Percentiles rank a stretch among this genome's conserved stretches.
Conservation (phyloP, 2,113 vertebrate species). For the Dasyurus viverrinus region DNA sequence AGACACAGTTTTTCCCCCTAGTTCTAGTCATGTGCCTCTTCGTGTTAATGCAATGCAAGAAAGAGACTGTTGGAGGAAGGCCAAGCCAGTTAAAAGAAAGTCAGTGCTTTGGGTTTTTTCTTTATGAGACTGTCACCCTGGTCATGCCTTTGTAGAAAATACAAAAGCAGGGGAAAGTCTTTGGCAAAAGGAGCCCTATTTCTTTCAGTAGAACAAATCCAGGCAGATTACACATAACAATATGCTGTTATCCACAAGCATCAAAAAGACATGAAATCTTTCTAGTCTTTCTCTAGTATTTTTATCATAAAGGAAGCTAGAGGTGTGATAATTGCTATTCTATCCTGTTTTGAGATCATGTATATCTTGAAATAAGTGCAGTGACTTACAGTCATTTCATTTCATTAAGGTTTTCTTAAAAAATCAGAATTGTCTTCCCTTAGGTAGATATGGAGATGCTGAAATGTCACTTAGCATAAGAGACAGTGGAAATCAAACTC, state of each 20-base stretch:
- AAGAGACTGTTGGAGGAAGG: conserved; percentile 1
- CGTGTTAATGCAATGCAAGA: background rate
- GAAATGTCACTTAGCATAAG: conserved; percentile 31
- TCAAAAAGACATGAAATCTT: background rate
- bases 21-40: conserved; percentile 9
- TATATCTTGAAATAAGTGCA: conserved; percentile 14
- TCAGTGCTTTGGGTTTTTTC: conserved; percentile 44
- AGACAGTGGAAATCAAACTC: conserved; percentile 33
- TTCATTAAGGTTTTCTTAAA: conserved; percentile 17
- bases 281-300: background rate
- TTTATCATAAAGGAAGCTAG: conserved; percentile 4
- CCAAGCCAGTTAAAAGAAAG: background rate
- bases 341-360: background rate
- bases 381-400: conserved; percentile 50
- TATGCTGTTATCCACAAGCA: conserved; percentile 5
- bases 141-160: conserved; percentile 37
- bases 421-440: background rate
- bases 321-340: conserved; percentile 11
- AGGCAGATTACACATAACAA: conserved; percentile 19
- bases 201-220: conserved; percentile 48
- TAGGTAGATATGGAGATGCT: conserved; percentile 10
- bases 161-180: conserved; percentile 38
- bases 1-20: background rate
- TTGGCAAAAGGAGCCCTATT: conserved; percentile 42
- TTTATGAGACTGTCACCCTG: conserved; percentile 50